These are phyloP conservation scores for Mycetomoellerius zeteki DNA, from an alignment of 1,140 invertebrate genomes.

Conservation along the genomic window DNA sequence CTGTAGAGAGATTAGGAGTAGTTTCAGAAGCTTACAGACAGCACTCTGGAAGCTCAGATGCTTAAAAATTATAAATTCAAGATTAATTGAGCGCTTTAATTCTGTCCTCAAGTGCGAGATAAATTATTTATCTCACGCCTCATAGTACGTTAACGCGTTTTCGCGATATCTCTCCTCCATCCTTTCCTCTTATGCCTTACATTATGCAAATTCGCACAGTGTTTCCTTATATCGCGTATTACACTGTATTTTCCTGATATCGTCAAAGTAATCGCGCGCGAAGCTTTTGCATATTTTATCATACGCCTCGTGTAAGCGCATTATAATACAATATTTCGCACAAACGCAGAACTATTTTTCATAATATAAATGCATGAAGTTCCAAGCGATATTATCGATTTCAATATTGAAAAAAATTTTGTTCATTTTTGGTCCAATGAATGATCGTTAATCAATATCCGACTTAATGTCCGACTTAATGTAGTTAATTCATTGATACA, in stretches of 20 bases:
- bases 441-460: no score
- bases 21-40: not conserved
- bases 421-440: no score
- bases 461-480: no score
- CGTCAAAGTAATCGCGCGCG: slow-evolving; percentile 31
- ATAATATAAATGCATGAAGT: not conserved
- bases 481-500: no score
- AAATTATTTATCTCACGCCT: slow-evolving; percentile 11
- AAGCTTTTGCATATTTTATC: slow-evolving; percentile 22
- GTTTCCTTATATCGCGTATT: slow-evolving; percentile 35
- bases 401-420: no score
- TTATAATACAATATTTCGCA: not conserved
- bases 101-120: not conserved
- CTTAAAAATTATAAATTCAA: slow-evolving; percentile 16
- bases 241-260: slow-evolving; percentile 19
- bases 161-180: no score
- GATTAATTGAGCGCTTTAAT: not conserved
- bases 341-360: slow-evolving; percentile 6
- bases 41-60: not conserved
- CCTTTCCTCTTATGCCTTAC: not conserved
- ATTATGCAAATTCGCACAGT: slow-evolving; percentile 42
- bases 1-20: slow-evolving; percentile 8
- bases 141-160: not conserved
- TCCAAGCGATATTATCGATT: not conserved
- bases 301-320: not conserved